Base-by-base conservation (phyloP, 2,113 vertebrate genomes). In the Nymphicus hollandicus region DNA sequence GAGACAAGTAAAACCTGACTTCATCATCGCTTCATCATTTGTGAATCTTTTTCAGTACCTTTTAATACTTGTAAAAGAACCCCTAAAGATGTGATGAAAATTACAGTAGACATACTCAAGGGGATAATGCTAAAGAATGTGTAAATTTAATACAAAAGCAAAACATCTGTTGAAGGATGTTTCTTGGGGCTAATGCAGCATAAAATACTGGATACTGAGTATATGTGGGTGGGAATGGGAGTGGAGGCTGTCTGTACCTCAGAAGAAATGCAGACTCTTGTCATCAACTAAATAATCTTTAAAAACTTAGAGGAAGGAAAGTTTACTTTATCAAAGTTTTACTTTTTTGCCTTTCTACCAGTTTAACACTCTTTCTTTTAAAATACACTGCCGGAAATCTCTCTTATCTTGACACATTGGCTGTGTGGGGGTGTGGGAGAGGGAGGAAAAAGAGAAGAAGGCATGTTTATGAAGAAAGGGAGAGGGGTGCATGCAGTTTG, bases 151-250 rank as follows among this genome's bases (percentile, higher is more conserved):
- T 94, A 91, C 56, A 87, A 96, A 96, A 86, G 35, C 52, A 82
- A 88, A 97, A 81, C 63, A 93, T 97, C 88, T 97, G 77, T 91
- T 97, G 56, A 61, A 96, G 83, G 81, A 83, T 72, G 16, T 97
- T 97, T 97, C 77, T 89, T 91, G 52, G 23, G 95, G 80, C 73
- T 94, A 93, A 83, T 92, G 69, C 61, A 81, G 23, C 63, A 53
- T 92, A 81, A 78, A 79, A 35, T 78, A 19, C 28, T 89, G 92
- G 23, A 56, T 95, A 66, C 33, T 81, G 33, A 81, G 14, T 50
- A 27, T 49, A 78, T 49, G 43, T 73, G 88, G 33, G 58, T 52
- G 47, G 88, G 25, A 84, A 68, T 31, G 35, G 56, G 16, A 89
- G n/a, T 71, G 33, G 43, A 61, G 37, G 39, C 46, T 88, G 28